phyloP scores from a whole-genome alignment of 2,113 vertebrate genomes.

The Rhinogobius similis region DNA sequence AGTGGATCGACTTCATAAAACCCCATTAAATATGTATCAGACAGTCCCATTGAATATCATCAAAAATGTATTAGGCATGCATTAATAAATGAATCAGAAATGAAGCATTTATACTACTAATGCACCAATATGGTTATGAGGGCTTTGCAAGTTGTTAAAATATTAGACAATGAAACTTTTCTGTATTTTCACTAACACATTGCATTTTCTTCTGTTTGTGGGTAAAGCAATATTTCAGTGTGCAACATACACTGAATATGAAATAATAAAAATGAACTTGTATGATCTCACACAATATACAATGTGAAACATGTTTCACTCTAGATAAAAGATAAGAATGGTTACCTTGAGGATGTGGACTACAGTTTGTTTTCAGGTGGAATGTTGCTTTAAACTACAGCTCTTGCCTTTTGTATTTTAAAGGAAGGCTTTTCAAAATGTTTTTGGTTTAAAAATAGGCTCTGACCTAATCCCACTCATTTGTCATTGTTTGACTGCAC shows the following conservation, averaged over 20 bases:
- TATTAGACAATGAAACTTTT: constrained; percentile 29
- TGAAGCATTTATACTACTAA: constrained; percentile 52
- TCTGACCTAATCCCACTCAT: constrained; percentile 1
- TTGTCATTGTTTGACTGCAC: constrained; percentile 17
- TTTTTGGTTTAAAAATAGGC: not conserved
- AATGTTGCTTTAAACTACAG: constrained; percentile 47
- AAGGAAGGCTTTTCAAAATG: not conserved
- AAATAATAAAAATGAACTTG: constrained; percentile 18
- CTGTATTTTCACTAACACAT: constrained; percentile 12
- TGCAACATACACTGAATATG: not conserved
- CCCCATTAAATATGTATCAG: constrained; percentile 54
- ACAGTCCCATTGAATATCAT: constrained; percentile 56
- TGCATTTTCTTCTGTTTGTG: constrained; percentile 16
- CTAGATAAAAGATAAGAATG: not conserved
- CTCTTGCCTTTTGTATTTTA: constrained; percentile 3
- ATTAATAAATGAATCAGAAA: constrained; percentile 59
- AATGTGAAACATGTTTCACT: constrained; percentile 4
- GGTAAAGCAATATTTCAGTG: constrained; percentile 52
- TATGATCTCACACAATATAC: constrained; percentile 6
- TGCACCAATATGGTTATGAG: constrained; percentile 40
- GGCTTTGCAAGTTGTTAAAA: constrained; percentile 38
- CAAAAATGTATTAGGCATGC: constrained; percentile 64
- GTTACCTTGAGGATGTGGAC: constrained; percentile 21
- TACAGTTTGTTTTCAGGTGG: constrained; percentile 33
- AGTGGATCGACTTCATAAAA: constrained; percentile 46